Percentiles rank a stretch among this genome's conserved stretches.
Evolutionary conservation across 2,797 vertebrate genomes (phyloP).

Genomic region (Coluber constrictor): DNA sequence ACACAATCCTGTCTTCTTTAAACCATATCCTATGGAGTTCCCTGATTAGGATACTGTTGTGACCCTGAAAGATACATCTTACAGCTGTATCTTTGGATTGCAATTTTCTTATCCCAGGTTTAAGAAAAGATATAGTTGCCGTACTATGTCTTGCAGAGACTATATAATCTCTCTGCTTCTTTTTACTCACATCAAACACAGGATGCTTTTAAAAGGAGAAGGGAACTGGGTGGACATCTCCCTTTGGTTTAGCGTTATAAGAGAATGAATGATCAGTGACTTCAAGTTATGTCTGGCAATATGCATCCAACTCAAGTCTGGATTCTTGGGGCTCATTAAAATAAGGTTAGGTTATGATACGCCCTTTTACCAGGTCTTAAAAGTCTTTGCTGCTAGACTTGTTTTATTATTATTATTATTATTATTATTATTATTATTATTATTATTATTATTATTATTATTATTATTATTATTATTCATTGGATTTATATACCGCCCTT

Average conservation of each 20-base stretch:
- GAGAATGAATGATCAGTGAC: background rate
- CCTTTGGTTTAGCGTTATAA: background rate
- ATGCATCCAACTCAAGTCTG: background rate
- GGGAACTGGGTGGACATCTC: background rate
- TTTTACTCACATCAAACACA: background rate
- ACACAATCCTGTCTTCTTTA: background rate
- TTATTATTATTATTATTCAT: too few relatives aligned
- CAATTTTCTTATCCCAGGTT: background rate
- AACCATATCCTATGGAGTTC: background rate
- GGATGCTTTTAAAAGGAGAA: background rate
- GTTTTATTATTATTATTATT: too few relatives aligned
- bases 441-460: too few relatives aligned
- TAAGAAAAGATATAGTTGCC: background rate
- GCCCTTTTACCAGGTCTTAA: background rate
- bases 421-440: too few relatives aligned
- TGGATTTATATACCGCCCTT: too few relatives aligned
- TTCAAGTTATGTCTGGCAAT: background rate
- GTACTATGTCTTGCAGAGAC: background rate
- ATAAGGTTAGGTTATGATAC: background rate
- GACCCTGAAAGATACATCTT: background rate
- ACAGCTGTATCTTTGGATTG: background rate
- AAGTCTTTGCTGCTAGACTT: background rate
- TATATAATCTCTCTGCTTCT: background rate
- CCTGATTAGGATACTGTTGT: background rate
- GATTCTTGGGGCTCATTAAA: background rate